phyloP scores from a whole-genome alignment of 30 jellyfish, hydroid and myxozoan genomes.

The Chironex yamaguchii region DNA sequence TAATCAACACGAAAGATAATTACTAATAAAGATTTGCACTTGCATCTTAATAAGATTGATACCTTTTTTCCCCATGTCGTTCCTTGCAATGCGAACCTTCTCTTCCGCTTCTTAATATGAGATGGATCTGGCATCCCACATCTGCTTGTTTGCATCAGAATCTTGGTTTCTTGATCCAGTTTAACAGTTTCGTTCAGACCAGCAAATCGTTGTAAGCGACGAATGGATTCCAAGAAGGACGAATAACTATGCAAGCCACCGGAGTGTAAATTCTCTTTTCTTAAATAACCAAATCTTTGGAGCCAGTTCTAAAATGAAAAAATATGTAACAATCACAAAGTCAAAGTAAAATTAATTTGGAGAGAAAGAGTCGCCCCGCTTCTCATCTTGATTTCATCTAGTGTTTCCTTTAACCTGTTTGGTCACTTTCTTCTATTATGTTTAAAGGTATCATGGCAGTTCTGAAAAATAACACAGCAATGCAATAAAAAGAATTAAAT shows the following conservation, averaged over 20 bases:
- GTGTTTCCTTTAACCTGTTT: too few species aligned
- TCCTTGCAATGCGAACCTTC: slow-evolving; percentile 84
- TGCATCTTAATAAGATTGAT: too few species aligned
- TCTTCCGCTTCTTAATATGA: slow-evolving; percentile 68
- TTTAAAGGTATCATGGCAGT: too few species aligned
- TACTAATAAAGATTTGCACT: too few species aligned
- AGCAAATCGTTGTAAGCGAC: slow-evolving; percentile 76
- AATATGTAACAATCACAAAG: too few species aligned
- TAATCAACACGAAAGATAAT: too few species aligned
- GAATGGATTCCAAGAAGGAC: slow-evolving; percentile 42
- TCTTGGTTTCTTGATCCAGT: slow-evolving; percentile 70
- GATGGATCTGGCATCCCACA: slow-evolving; percentile 92
- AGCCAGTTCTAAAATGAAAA: slow-evolving; percentile 69
- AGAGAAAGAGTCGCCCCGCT: too few species aligned
- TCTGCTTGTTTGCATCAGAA: slow-evolving; percentile 77
- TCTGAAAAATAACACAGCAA: too few species aligned
- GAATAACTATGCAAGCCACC: slow-evolving; percentile 10
- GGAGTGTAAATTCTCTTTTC: slow-evolving; percentile 22
- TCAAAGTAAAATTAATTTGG: too few species aligned
- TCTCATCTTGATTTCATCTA: too few species aligned
- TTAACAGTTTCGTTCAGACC: slow-evolving; percentile 82
- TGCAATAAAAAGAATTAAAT: too few species aligned
- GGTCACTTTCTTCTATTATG: too few species aligned
- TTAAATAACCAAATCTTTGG: slow-evolving; percentile 51
- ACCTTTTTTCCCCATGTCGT: slow-evolving; percentile 78